Conservation (phyloP, 2,113 vertebrate genomes). For the Tinamus guttatus region DNA sequence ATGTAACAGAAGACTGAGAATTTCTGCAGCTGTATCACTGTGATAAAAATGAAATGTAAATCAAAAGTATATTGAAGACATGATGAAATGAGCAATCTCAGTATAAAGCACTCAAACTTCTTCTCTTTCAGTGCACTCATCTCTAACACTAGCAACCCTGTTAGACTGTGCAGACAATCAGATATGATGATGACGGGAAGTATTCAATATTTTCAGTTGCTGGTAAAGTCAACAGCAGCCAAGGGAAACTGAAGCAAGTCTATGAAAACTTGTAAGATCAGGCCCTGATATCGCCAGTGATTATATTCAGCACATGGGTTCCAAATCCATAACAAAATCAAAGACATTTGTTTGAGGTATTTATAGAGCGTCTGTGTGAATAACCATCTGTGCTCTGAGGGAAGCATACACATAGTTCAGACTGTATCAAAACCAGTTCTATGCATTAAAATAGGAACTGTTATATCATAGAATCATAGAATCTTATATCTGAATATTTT, state of each 20-base stretch:
- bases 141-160: background rate
- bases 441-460: constrained; percentile 1
- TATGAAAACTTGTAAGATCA: background rate
- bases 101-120: background rate
- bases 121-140: background rate
- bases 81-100: background rate
- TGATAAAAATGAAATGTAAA: constrained; percentile 32
- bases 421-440: constrained; percentile 34
- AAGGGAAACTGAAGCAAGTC: background rate
- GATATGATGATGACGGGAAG: background rate
- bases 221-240: background rate
- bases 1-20: background rate
- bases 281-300: background rate
- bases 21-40: background rate
- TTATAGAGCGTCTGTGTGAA: constrained; percentile 66
- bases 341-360: constrained; percentile 72
- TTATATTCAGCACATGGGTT: constrained; percentile 23
- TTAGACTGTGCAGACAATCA: background rate
- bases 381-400: constrained; percentile 70
- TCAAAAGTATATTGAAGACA: background rate
- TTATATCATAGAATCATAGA: background rate
- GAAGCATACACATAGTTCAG: constrained; percentile 39
- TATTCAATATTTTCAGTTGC: background rate
- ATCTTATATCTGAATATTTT: background rate
- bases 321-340: constrained; percentile 50